Base-by-base conservation (phyloP, 2,888 invertebrate species). In the Pachycephus smyrnensis region DNA sequence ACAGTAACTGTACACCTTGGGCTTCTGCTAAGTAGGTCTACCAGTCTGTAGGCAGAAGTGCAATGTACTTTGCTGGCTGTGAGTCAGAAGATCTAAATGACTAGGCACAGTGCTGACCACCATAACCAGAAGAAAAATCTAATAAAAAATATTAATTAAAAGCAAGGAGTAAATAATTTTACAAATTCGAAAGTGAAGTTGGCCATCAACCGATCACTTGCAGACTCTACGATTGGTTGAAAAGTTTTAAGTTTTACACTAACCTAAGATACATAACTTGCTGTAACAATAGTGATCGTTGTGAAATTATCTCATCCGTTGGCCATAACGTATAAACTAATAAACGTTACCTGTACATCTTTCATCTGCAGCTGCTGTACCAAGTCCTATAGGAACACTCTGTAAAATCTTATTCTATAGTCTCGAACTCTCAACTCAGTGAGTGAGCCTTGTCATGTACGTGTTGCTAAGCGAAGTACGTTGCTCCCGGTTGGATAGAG, bases 401-500 rank as follows among this genome's bases (percentile, higher is more conserved):
- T 55, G 55, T 55, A 55, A 9, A 55, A 55, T 23, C 55, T 23
- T 55, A 55, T 55, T 55, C 55, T 23, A 55, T 9, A 55, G 55
- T 55, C 55, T 55, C 23, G 55, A 55, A 55, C 23, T 23, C 23
- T 55, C 55, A 15, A 55, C 55, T 23, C 23, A 9, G 55, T 9
- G 55, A 55, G 55, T 23, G 55, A 23, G 55, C 23, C 55, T 23
- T 55, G 55, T 23, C 55, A 55, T 71, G 71, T 32, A 32, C 71
- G 31, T 71, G 71, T 71, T 71, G 71, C 71, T 71, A 71, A 71
- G 31, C 71, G 71, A 31, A 32, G 71, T 71, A 32, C 71, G 32
- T 32, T 71, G 71, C 71, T 71, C 71, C 32, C 31, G 31, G 31
- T 71, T 15, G 71, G 15, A 55, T 55, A 55, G 9, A 55, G 55